A percentile compares a stretch with the other conserved stretches of the same genome.
Evolutionary conservation across 2,888 invertebrate genomes (phyloP).

Genomic region (Orgyia antiqua): DNA sequence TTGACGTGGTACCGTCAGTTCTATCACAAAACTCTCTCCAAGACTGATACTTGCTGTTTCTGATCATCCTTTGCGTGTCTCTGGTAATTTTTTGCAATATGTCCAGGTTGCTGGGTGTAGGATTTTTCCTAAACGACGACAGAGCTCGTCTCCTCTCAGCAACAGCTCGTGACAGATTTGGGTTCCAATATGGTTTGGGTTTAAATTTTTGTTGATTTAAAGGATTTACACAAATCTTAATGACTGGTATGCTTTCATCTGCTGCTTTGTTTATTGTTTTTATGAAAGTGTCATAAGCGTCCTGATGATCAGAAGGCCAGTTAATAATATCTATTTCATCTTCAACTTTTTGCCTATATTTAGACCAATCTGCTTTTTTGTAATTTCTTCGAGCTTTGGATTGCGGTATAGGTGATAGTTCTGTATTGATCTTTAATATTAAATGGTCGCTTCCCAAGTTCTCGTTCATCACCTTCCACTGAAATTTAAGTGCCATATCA

Average conservation of each 20-base stretch:
- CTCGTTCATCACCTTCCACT: no score
- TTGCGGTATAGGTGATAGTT: background rate
- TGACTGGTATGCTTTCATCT: background rate
- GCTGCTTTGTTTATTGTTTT: background rate
- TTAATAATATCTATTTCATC: background rate
- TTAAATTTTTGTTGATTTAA: background rate
- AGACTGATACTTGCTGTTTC: background rate
- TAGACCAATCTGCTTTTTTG: conserved; percentile 1
- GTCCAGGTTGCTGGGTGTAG: background rate
- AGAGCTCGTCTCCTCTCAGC: conserved; percentile 1
- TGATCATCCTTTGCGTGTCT: background rate
- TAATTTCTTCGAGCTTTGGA: background rate
- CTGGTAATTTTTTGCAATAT: background rate
- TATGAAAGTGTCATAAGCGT: background rate
- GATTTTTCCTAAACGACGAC: background rate
- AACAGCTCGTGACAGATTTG: background rate
- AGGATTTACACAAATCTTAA: conserved; percentile 1
- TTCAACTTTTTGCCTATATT: background rate
- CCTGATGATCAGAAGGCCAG: background rate
- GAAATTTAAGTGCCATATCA: background rate
- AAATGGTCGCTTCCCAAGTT: no score
- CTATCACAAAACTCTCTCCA: background rate
- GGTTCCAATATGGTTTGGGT: background rate
- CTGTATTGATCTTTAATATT: background rate
- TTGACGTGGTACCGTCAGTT: background rate